Evolutionary conservation across 2,113 vertebrate species (phyloP).

Genomic region (Neoarius graeffei): DNA sequence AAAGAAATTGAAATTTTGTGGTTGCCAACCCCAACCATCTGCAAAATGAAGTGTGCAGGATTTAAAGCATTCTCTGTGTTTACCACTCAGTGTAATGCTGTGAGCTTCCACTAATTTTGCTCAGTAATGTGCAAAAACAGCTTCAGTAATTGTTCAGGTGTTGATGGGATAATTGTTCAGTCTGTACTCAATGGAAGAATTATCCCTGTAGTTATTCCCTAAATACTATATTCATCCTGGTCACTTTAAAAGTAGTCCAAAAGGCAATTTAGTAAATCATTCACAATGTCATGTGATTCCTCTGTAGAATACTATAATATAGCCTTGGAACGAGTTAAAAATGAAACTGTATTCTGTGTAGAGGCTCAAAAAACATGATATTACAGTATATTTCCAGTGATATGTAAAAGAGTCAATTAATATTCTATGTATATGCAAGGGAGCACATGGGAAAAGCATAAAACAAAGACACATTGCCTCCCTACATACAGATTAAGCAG

Average conservation of each 20-base stretch:
- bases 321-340: constrained; percentile 44
- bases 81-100: neutral
- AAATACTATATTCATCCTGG: constrained; percentile 60
- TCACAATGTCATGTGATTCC: constrained; percentile 60
- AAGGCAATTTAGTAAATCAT: constrained; percentile 53
- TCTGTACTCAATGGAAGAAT: constrained; percentile 43
- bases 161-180: constrained; percentile 51
- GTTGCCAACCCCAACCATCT: constrained; percentile 22
- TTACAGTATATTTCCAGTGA: neutral
- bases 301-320: constrained; percentile 66
- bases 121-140: constrained; percentile 21
- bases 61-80: neutral
- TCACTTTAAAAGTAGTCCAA: constrained; percentile 70
- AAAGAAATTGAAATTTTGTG: constrained; percentile 9
- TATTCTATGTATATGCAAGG: neutral
- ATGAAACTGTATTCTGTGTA: constrained; percentile 27
- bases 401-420: neutral
- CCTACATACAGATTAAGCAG: neutral
- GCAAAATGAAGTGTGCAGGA: constrained; percentile 40
- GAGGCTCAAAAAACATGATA: too few species aligned
- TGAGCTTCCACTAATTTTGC: constrained; percentile 24
- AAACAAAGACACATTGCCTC: neutral
- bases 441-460: neutral
- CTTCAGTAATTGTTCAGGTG: constrained; percentile 40
- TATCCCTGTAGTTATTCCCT: constrained; percentile 37